phyloP scores from a whole-genome alignment of 2,797 vertebrate species.

The Trachops cirrhosus region DNA sequence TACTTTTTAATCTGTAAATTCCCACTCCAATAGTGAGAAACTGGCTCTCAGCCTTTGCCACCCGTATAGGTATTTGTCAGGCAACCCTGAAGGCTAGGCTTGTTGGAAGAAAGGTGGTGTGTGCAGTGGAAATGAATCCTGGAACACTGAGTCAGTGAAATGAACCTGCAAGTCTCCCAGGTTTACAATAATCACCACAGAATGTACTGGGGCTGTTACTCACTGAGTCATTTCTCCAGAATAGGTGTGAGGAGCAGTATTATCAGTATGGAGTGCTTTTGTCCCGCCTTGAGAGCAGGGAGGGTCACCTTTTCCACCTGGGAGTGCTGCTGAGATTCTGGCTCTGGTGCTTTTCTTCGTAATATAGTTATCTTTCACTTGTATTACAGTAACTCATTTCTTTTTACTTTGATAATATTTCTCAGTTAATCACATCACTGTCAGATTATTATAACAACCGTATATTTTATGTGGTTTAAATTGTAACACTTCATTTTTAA shows the following conservation, averaged over 20 bases:
- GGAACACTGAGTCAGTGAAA: background rate
- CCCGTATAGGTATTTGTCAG: background rate
- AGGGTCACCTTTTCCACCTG: background rate
- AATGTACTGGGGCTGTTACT: background rate
- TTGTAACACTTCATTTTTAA: background rate
- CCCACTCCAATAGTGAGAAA: background rate
- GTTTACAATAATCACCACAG: background rate
- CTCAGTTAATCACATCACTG: conserved; percentile 36
- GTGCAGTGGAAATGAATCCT: background rate
- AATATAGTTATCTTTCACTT: background rate
- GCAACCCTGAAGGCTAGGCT: background rate
- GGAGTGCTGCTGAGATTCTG: background rate
- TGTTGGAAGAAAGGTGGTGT: background rate
- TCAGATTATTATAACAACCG: conserved; percentile 36
- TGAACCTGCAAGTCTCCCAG: background rate
- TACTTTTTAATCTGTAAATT: background rate
- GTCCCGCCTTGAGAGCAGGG: background rate
- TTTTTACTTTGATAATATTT: conserved; percentile 17
- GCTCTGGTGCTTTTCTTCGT: background rate
- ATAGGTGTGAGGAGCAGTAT: background rate
- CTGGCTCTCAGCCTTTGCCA: background rate
- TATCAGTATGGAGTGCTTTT: background rate
- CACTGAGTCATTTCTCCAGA: background rate
- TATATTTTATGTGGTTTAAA: conserved; percentile 21
- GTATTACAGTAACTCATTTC: conserved; percentile 16